Conservation (phyloP, 1,140 invertebrate genomes). For the Aphis gossypii region DNA sequence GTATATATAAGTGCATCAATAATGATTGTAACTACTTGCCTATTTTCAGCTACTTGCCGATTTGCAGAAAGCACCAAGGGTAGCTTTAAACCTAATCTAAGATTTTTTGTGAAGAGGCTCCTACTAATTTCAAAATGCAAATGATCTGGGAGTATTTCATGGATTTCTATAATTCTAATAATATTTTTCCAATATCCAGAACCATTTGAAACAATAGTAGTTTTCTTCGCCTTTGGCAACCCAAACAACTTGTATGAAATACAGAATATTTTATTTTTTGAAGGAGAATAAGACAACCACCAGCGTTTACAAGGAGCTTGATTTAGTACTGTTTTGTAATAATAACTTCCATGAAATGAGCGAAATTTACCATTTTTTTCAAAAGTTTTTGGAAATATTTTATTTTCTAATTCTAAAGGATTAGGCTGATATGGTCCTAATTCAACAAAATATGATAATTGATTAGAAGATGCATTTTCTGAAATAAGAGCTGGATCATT, state of each 20-base stretch:
- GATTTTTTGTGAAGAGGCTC: neutral
- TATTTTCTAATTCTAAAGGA: too few relatives aligned
- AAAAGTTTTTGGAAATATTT: too few relatives aligned
- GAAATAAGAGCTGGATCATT: too few relatives aligned
- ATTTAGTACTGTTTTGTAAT: too few relatives aligned
- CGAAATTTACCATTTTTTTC: too few relatives aligned
- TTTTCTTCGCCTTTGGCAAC: neutral
- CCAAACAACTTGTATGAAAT: neutral
- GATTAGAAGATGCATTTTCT: too few relatives aligned
- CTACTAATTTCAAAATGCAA: neutral
- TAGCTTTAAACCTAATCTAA: neutral
- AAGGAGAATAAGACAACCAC: neutral
- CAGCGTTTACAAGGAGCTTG: neutral
- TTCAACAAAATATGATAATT: too few relatives aligned
- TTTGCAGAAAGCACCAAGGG: neutral
- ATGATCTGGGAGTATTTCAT: neutral
- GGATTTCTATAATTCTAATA: neutral
- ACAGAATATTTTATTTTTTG: neutral
- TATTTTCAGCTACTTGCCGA: neutral
- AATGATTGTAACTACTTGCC: neutral
- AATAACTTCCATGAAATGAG: too few relatives aligned
- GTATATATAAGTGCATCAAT: neutral
- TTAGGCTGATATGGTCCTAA: too few relatives aligned
- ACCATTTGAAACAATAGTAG: neutral
- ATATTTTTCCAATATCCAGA: neutral